A percentile compares a stretch with the other conserved stretches of the same genome.
Conservation (phyloP, 2,888 invertebrate genomes). For the Mimas tiliae region DNA sequence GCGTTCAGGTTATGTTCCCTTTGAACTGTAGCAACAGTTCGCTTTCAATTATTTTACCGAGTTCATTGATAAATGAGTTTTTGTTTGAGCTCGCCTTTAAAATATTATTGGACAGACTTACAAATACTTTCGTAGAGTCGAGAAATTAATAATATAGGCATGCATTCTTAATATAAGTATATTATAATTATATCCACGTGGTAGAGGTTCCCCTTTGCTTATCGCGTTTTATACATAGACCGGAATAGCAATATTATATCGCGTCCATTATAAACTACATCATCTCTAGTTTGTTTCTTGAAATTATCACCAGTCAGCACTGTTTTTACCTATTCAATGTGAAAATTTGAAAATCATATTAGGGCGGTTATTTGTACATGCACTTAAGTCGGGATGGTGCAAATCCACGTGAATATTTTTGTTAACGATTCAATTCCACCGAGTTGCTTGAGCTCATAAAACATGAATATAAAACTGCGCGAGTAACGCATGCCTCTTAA, state of each 20-base stretch:
- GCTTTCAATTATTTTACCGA: slow-evolving; percentile 37
- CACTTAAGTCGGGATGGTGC: slow-evolving; percentile 34
- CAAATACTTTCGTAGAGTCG: not conserved
- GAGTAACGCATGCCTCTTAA: slow-evolving; percentile 74
- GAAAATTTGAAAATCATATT: not conserved
- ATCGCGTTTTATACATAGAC: too few species aligned
- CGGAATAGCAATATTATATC: too few species aligned
- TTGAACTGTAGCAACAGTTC: slow-evolving; percentile 46
- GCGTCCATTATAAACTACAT: too few species aligned
- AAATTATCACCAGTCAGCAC: not conserved
- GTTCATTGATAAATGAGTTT: slow-evolving; percentile 28
- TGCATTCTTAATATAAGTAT: too few species aligned
- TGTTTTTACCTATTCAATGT: not conserved
- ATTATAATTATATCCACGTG: too few species aligned
- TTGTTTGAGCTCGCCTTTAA: not conserved
- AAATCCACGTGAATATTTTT: slow-evolving; percentile 51
- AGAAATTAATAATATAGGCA: not conserved
- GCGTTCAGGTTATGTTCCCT: slow-evolving; percentile 44
- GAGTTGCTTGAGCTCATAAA: slow-evolving; percentile 62
- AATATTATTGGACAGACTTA: not conserved
- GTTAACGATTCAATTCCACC: slow-evolving; percentile 59
- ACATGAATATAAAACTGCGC: slow-evolving; percentile 68
- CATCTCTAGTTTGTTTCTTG: not conserved
- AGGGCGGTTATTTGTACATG: slow-evolving; percentile 29
- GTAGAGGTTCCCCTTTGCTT: too few species aligned